These are phyloP conservation scores for Oedothorax gibbosus DNA, from an alignment of 1,140 invertebrate species.

Conservation along the genomic window DNA sequence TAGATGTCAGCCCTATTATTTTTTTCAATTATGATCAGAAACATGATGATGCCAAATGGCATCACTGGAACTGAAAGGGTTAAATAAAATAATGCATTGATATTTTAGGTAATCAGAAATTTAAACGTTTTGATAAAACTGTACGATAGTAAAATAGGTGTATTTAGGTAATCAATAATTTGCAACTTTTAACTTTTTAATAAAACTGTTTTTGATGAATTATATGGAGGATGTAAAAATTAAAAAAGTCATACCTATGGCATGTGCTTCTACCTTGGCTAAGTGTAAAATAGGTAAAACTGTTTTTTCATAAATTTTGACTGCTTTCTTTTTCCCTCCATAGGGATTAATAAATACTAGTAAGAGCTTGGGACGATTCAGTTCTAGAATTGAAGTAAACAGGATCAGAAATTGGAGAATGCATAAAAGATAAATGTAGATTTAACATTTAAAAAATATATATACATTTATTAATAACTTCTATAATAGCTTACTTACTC, in stretches of 20 bases:
- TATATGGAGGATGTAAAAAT: neutral
- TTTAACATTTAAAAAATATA: neutral
- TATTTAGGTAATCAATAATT: neutral
- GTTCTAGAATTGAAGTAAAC: constrained; percentile 68
- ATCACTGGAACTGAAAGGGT: too few relatives aligned
- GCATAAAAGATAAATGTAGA: neutral
- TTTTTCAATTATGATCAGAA: too few relatives aligned
- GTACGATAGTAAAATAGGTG: too few relatives aligned
- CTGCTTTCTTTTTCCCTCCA: constrained; percentile 82
- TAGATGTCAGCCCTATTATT: too few relatives aligned
- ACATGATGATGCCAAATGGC: too few relatives aligned
- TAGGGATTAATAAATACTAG: constrained; percentile 88
- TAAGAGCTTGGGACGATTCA: constrained; percentile 77
- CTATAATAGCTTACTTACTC: neutral
- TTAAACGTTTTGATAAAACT: too few relatives aligned
- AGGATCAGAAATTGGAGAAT: neutral
- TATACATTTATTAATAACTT: neutral
- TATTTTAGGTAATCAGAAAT: too few relatives aligned
- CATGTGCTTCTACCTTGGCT: constrained; percentile 75
- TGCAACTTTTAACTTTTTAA: neutral
- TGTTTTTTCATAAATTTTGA: constrained; percentile 80
- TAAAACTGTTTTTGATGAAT: neutral
- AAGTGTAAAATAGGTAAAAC: constrained; percentile 80
- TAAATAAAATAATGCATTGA: too few relatives aligned
- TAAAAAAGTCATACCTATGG: constrained; percentile 66